Evolutionary conservation across 2,797 vertebrate genomes (phyloP), one percentile per base, ranked within the genome.

Genomic region (Kryptopterus vitreolus): DNA sequence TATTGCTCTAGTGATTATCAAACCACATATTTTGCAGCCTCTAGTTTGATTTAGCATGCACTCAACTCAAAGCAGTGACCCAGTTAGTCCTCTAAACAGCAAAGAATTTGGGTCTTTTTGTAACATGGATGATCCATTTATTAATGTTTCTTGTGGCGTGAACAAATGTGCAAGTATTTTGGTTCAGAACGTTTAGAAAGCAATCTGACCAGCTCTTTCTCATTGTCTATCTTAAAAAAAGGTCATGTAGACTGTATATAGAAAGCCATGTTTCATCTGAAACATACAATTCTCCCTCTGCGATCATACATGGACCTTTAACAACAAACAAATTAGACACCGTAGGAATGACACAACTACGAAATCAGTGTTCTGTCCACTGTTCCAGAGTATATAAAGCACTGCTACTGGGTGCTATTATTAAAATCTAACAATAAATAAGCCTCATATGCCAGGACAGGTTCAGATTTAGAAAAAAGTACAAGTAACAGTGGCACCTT

Each of bases 181-280:
- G 33, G 22, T 0, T 24, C 38, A 9, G 8, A 43, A 43, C 38
- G 29, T 57, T 35, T 58, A 31, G 35, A 57, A 73, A 55, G 31
- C 52, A 59, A 46, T 8, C 35, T 58, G 5, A 74, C 50, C 15
- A 18, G 20, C n/a, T 24, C 12, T 38, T 73, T 52, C 48, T 22
- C 68, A 7, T 31, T 31, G 48, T 22, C 48, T 43, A 53, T 18
- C 71, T 58, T 20, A 26, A 1, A 58, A 58, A 72, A 73, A 58
- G 53, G 71, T 73, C 71, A 58, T 74, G 55, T 59, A 59, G 18
- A 18, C 33, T 74, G 53, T 4, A 46, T 43, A 16, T 58, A 74
- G 15, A 59, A 8, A 71, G 48, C 26, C 10, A n/a, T n/a, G 24
- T 43, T 74, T 58, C n/a, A 70, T 26, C 29, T 53, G 20, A 33